Evolutionary conservation across 2,113 vertebrate species (phyloP).

Genomic region (Orthonyx spaldingii): DNA sequence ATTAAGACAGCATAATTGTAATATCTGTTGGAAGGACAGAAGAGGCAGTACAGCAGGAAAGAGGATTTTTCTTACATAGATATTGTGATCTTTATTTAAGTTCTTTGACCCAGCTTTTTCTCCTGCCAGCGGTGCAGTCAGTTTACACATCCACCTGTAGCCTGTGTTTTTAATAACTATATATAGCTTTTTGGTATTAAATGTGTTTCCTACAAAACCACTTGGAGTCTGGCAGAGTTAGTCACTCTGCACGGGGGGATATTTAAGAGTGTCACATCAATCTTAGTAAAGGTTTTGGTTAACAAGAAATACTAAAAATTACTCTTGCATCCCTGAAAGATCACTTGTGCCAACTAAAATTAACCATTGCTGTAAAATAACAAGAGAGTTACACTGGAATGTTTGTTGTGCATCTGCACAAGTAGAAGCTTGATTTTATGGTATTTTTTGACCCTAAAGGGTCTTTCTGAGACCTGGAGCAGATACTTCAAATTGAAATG

Average conservation of each 20-base stretch:
- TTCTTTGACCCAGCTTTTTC: background rate
- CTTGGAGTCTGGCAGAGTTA: background rate
- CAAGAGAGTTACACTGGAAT: background rate
- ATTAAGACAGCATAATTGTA: background rate
- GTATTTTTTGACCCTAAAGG: slow-evolving; percentile 16
- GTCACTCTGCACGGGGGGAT: background rate
- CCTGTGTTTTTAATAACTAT: background rate
- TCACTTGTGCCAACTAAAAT: background rate
- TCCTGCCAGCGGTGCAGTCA: background rate
- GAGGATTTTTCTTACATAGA: background rate
- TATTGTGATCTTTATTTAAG: background rate
- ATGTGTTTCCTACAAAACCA: background rate
- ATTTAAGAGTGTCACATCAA: background rate
- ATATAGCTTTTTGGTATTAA: background rate
- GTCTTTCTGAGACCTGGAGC: background rate
- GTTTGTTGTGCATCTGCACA: background rate
- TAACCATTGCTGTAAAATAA: background rate
- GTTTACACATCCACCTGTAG: background rate
- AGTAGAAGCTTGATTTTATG: slow-evolving; percentile 16
- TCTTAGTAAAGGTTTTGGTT: background rate
- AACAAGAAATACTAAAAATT: background rate
- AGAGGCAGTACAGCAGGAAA: background rate
- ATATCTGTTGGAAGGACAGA: background rate
- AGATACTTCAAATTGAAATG: slow-evolving; percentile 37
- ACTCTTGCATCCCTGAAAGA: background rate